phyloP scores from a whole-genome alignment of 2,797 vertebrate genomes.

The Yasuhikotakia modesta region DNA sequence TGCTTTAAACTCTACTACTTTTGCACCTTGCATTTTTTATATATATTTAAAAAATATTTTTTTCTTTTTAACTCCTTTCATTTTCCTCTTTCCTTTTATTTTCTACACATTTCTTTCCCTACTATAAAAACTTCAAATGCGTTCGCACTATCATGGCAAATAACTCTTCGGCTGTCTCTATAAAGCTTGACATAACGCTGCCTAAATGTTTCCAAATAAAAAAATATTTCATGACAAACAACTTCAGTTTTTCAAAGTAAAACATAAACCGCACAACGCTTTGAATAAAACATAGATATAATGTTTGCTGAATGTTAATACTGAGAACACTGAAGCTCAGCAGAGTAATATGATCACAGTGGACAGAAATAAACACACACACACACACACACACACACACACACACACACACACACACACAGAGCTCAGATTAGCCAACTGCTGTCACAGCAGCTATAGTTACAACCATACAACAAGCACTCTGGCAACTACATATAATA shows the following conservation, averaged over 20 bases:
- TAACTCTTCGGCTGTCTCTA: too few relatives aligned
- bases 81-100: too few relatives aligned
- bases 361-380: slow-evolving; percentile 52
- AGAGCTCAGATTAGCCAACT: slow-evolving; percentile 23
- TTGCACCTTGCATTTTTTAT: too few relatives aligned
- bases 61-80: too few relatives aligned
- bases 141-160: too few relatives aligned
- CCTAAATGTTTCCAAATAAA: too few relatives aligned
- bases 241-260: not conserved
- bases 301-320: slow-evolving; percentile 7
- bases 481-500: not conserved
- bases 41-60: too few relatives aligned
- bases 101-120: too few relatives aligned
- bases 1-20: not conserved
- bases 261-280: too few relatives aligned
- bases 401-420: slow-evolving; percentile 30
- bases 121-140: too few relatives aligned
- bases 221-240: too few relatives aligned
- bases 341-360: slow-evolving; percentile 51
- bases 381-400: slow-evolving; percentile 3
- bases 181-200: too few relatives aligned
- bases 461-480: not conserved
- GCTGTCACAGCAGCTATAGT: slow-evolving; percentile 7
- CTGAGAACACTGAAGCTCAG: not conserved
- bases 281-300: not conserved